These are phyloP conservation scores for Percopsis omiscomaycus DNA, from an alignment of 2,797 vertebrate species.

Conservation along the genomic window DNA sequence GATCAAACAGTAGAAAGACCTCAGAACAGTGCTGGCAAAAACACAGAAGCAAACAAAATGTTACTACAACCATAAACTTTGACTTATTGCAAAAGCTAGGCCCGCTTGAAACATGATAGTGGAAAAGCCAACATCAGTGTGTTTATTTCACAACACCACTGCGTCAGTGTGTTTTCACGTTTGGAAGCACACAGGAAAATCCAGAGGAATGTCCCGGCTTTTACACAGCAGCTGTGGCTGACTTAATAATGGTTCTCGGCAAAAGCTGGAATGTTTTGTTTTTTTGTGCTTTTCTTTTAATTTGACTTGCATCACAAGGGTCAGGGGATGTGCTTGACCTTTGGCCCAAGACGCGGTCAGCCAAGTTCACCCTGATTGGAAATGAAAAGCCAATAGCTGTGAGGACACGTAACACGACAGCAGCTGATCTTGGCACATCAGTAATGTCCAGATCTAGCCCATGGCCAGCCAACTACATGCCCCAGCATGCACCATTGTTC, in stretches of 20 bases:
- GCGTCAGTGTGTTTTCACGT: conserved; percentile 3
- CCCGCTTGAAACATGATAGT: background rate
- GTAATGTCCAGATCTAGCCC: conserved; percentile 46
- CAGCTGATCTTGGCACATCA: conserved; percentile 63
- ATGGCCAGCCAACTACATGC: conserved; percentile 38
- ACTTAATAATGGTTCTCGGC: conserved; percentile 38
- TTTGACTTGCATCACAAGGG: conserved; percentile 55
- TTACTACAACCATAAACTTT: background rate
- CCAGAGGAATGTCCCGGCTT: conserved; percentile 11
- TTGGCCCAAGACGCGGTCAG: conserved; percentile 21
- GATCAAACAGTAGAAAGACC: conserved; percentile 14
- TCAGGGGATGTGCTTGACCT: conserved; percentile 42
- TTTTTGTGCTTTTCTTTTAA: conserved; percentile 27
- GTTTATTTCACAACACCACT: background rate
- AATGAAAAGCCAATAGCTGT: conserved; percentile 43
- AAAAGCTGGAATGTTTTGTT: conserved; percentile 36
- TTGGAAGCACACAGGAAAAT: conserved; percentile 4
- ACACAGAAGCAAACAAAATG: conserved; percentile 4
- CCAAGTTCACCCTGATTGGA: conserved; percentile 58
- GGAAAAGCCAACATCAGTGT: conserved; percentile 2
- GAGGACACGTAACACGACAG: conserved; percentile 41
- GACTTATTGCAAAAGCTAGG: background rate
- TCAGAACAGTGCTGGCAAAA: background rate
- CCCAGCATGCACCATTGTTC: conserved; percentile 43
- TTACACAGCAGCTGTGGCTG: conserved; percentile 35